Evolutionary conservation across 2,113 vertebrate species (phyloP), one percentile per base, ranked within the genome.

Genomic region (Ramphastos sulfuratus): DNA sequence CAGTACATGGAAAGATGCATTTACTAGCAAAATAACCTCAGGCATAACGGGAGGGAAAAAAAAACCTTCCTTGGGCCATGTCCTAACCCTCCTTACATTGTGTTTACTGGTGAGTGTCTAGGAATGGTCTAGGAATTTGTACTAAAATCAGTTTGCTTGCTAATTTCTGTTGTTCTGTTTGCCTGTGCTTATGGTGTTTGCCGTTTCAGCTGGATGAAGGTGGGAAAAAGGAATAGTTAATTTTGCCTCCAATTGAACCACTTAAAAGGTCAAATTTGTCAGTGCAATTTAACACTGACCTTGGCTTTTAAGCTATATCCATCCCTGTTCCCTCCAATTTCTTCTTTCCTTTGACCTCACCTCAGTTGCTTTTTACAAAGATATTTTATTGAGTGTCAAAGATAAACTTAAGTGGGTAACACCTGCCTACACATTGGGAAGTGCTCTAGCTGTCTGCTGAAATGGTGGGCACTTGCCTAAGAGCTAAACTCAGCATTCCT

Each of bases 211-310:
- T 71, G 84, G 56, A 67, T 1, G 1, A 71, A 20, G 31, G 64
- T 82, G 28, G 52, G 71, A 58, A 95, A 92, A 89, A 82, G 13
- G 70, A 83, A 90, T 74, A 20, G 75, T 76, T 91, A 87, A 89
- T 89, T 80, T 84, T 86, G 20, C 25, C 20, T 89, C 48, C 82
- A 93, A 78, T 31, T 91, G 69, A 3, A 2, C 46, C 74, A 85
- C 54, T 93, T 94, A 81, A 85, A 93, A 91, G 91, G 82, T 94
- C 78, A 85, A 77, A 89, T 94, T 93, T 87, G 78, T 85, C 91
- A 85, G 52, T 58, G 67, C 80, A 85, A 75, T 92, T 94, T 93
- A 85, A 86, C 71, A 52, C 31, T 52, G 70, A 80, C 58, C 56
- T 74, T 82, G 85, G 60, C 39, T 92, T 94, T 93, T 80, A 92